Evolutionary conservation across 2,113 vertebrate species (phyloP), one percentile per base, ranked within the genome.

Genomic region (Poeciliopsis prolifica): DNA sequence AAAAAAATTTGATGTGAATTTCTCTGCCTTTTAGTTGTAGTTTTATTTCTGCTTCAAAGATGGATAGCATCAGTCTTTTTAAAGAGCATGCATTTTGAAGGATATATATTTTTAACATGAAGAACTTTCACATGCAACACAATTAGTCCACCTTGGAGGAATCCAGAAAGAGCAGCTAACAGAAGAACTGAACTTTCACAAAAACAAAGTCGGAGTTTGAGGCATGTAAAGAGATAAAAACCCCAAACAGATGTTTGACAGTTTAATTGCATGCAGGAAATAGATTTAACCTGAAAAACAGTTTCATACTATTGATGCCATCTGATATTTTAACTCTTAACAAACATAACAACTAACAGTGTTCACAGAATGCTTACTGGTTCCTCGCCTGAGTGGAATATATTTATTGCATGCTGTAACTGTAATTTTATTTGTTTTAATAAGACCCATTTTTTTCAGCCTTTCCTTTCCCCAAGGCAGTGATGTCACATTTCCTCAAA

Each of bases 131-230:
- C 62, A 68, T 26, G 61, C 13, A 71, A 19, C 31, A 60, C 60
- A 13, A 65, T 74, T 74, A 68, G 26, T 68, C 80, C 54, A 84
- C 78, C 9, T 71, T 72, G 77, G 86, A 87, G 83, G 89, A 85
- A 30, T 81, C 70, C 58, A 90, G 87, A 87, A 88, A 90, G 80
- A 88, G 85, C 85, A 85, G 83, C 65, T 30, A 79, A 80, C 81
- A 88, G 84, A 86, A 90, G 85, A 68, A 86, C 81, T 86, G 72
- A 83, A 77, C 80, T 74, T 68, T 68, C 24, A 68, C 33, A 61
- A 33, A 71, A 75, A 65, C 66, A 77, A 68, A 67, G 69, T 31
- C 78, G 81, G 65, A 82, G 73, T 77, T 70, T 64, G 84, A 87
- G 75, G 40, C 61, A 72, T 86, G 79, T 74, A 78, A 71, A 82